phyloP scores from a whole-genome alignment of 2,888 invertebrate species.

The Ferdinandea cuprea region DNA sequence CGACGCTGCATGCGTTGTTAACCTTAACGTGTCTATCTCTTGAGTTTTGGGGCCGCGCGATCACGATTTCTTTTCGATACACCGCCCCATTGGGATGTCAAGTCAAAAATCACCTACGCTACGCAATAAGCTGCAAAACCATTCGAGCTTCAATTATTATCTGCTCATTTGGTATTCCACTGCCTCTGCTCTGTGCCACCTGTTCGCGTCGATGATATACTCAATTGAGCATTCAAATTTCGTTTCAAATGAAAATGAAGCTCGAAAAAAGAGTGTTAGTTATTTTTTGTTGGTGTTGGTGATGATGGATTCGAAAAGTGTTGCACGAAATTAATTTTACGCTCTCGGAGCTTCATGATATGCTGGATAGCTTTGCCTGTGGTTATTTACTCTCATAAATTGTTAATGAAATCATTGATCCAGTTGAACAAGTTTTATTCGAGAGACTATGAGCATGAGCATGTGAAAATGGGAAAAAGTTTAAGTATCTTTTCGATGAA shows the following conservation, averaged over 20 bases:
- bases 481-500: conserved; percentile 15
- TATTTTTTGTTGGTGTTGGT: neutral
- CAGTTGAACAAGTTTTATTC: conserved; percentile 35
- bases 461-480: neutral
- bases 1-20: neutral
- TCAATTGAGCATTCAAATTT: conserved; percentile 34
- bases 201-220: conserved; percentile 31
- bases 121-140: too few relatives aligned
- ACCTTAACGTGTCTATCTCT: neutral
- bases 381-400: conserved; percentile 8
- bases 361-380: too few relatives aligned
- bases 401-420: conserved; percentile 47
- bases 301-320: neutral
- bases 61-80: conserved; percentile 17
- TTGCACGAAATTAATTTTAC: conserved; percentile 32
- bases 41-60: neutral
- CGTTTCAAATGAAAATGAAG: conserved; percentile 13
- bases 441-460: neutral
- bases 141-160: neutral
- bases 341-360: conserved; percentile 5
- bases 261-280: neutral
- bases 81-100: neutral
- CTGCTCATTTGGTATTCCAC: conserved; percentile 14
- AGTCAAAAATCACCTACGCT: conserved; percentile 27
- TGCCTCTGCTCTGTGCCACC: conserved; percentile 16